A percentile compares a stretch with the other conserved stretches of the same genome.
Conservation (phyloP, 2,113 vertebrate species). For the Lagenorhynchus albirostris region DNA sequence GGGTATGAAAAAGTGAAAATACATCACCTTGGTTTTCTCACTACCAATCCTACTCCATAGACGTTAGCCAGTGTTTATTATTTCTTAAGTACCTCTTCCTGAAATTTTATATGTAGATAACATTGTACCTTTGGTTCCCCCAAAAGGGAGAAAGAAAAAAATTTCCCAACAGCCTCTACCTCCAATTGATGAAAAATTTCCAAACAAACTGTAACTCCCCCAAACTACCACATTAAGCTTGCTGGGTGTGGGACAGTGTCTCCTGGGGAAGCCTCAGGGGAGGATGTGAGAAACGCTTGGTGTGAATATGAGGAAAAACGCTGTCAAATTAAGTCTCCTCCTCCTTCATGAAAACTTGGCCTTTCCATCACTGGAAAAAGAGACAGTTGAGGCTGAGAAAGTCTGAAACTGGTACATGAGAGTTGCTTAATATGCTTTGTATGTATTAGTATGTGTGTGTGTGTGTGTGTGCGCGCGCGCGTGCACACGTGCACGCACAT, state of each 20-base stretch:
- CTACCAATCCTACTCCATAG: not conserved
- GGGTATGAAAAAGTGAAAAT: not conserved
- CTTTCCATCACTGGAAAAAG: not conserved
- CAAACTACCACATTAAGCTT: not conserved
- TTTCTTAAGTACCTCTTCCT: not conserved
- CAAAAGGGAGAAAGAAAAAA: not conserved
- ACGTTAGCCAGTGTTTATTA: not conserved
- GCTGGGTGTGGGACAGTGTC: not conserved
- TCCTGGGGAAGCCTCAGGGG: not conserved
- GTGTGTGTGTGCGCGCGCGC: not conserved
- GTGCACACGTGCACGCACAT: accelerated
- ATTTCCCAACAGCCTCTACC: not conserved
- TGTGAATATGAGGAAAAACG: not conserved
- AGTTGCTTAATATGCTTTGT: not conserved
- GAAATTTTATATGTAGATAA: not conserved
- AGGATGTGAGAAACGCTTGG: not conserved
- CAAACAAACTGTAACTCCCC: not conserved
- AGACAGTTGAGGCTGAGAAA: not conserved
- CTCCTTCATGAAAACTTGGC: not conserved
- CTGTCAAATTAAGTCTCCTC: not conserved
- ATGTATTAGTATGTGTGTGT: not conserved
- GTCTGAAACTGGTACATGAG: not conserved
- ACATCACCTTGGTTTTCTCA: not conserved
- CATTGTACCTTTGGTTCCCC: not conserved
- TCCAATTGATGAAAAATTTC: not conserved